Conservation (phyloP, 2,888 invertebrate species). For the Lottia gigantea region DNA sequence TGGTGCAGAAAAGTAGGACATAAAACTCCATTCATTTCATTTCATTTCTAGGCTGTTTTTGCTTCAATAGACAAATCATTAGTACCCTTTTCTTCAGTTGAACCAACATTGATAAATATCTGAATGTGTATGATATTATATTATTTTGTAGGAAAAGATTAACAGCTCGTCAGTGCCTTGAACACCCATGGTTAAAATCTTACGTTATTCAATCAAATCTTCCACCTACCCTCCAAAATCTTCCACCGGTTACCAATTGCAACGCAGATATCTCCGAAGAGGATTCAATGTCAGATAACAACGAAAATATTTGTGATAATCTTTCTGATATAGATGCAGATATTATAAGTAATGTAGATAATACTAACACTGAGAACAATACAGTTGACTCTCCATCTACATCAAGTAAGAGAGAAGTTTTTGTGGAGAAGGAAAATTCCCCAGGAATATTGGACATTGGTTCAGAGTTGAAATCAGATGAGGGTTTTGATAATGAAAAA, state of each 20-base stretch:
- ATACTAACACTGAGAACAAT: not conserved
- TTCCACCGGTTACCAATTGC: not conserved
- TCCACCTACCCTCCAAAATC: constrained; percentile 19
- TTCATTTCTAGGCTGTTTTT: no score
- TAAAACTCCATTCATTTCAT: no score
- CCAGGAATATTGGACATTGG: not conserved
- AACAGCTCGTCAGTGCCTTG: constrained; percentile 87
- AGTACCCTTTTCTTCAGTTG: no score
- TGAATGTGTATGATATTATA: not conserved
- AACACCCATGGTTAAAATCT: constrained; percentile 80
- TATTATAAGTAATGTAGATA: not conserved
- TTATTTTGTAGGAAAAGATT: constrained; percentile 81
- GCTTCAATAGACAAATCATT: no score
- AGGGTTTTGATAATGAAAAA: not conserved
- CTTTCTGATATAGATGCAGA: not conserved
- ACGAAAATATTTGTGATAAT: not conserved
- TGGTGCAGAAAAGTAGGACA: no score
- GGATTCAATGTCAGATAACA: not conserved
- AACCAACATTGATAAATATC: not conserved
- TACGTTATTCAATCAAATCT: constrained; percentile 22
- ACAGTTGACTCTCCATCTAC: not conserved
- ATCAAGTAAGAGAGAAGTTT: not conserved
- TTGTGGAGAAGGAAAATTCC: not conserved
- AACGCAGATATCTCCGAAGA: not conserved
- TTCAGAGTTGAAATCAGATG: not conserved